Evolutionary conservation across 2,113 vertebrate genomes (phyloP).

Genomic region (Nymphicus hollandicus): DNA sequence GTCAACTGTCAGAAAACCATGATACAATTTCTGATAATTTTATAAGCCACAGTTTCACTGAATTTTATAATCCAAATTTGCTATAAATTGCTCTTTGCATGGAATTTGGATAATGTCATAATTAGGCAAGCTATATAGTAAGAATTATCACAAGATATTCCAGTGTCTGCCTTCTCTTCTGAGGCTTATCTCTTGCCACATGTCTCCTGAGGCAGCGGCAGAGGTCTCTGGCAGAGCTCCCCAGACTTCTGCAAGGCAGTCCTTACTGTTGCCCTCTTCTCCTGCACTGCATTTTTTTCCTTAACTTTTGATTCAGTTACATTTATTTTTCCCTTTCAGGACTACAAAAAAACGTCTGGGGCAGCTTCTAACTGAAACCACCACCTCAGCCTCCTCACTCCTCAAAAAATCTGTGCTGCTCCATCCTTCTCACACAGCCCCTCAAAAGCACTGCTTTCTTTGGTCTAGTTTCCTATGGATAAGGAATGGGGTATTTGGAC

Average conservation of each 20-base stretch:
- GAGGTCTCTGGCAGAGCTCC: background rate
- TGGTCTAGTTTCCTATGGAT: background rate
- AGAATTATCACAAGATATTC: background rate
- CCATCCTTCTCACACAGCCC: accelerated
- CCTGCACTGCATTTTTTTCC: background rate
- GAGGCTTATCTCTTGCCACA: background rate
- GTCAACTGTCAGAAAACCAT: background rate
- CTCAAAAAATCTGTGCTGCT: background rate
- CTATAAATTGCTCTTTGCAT: background rate
- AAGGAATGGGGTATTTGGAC: background rate
- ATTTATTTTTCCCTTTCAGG: background rate
- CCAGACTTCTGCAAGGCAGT: background rate
- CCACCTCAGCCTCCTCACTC: accelerated
- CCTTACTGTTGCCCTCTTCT: background rate
- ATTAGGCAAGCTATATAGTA: background rate
- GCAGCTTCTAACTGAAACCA: background rate
- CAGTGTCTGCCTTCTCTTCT: background rate
- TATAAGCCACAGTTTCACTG: background rate
- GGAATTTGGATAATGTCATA: background rate
- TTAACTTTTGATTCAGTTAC: background rate
- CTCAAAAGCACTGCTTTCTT: background rate
- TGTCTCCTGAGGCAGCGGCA: background rate
- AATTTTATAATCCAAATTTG: background rate
- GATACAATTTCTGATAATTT: background rate
- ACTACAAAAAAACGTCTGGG: background rate